Evolutionary conservation across 2,113 vertebrate species (phyloP).

Genomic region (Corythaeola cristata): DNA sequence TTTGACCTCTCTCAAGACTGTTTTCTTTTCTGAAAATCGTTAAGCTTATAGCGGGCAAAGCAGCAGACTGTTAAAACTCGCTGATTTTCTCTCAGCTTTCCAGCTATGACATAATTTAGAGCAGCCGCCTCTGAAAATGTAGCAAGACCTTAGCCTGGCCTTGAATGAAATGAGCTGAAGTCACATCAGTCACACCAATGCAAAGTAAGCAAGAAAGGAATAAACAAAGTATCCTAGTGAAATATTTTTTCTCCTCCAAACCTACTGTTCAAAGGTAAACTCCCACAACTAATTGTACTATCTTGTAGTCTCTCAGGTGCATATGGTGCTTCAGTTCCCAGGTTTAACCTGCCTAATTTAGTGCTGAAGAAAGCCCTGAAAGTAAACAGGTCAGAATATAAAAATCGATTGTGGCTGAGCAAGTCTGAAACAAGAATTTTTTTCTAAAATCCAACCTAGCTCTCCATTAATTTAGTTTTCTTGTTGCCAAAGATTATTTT

Average conservation of each 20-base stretch:
- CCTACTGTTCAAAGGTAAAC: neutral
- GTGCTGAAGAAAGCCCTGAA: neutral
- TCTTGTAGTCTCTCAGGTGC: neutral
- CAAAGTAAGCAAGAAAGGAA: conserved; percentile 3
- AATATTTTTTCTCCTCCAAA: neutral
- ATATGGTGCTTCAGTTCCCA: neutral
- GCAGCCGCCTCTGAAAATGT: conserved; percentile 1
- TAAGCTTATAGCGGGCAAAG: neutral
- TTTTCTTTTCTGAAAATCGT: conserved; percentile 43
- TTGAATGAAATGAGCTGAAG: conserved; percentile 5
- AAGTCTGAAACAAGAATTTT: neutral
- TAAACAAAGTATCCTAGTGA: neutral
- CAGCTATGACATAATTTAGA: conserved; percentile 44
- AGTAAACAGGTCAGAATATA: neutral
- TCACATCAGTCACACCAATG: neutral
- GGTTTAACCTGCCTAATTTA: neutral
- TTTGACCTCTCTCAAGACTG: conserved; percentile 4
- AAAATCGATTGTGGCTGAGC: neutral
- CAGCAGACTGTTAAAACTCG: neutral
- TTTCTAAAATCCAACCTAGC: neutral
- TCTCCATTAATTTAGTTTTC: neutral
- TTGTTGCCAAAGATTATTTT: conserved; percentile 35
- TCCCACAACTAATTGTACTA: neutral
- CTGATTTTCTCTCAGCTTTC: conserved; percentile 27
- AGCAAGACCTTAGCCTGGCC: neutral